These are phyloP conservation scores for Hofmannophila pseudospretella DNA, from an alignment of 2,888 invertebrate species.

Conservation along the genomic window DNA sequence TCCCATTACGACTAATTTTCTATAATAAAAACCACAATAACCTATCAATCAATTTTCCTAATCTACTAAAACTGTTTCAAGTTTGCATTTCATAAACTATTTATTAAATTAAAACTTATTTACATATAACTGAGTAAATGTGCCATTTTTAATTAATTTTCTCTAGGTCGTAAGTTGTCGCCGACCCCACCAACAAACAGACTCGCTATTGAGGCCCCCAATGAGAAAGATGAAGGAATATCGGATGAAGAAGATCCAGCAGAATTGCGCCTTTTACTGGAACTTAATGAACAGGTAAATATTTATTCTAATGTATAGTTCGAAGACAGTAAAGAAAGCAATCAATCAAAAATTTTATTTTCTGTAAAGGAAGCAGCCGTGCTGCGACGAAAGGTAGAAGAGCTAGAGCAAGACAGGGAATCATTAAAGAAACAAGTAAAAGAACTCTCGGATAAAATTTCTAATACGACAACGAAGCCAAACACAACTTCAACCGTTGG, in stretches of 20 bases:
- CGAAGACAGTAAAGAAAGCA: not conserved
- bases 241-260: constrained; percentile 89
- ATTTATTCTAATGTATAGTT: too few species aligned
- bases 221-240: constrained; percentile 85
- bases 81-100: too few species aligned
- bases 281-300: constrained; percentile 88
- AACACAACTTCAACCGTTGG: constrained; percentile 44
- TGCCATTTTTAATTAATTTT: not conserved
- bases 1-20: constrained; percentile 9
- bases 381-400: constrained; percentile 89
- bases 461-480: constrained; percentile 56
- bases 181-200: constrained; percentile 81
- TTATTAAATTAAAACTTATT: too few species aligned
- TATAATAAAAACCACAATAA: constrained; percentile 9
- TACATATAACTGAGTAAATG: too few species aligned
- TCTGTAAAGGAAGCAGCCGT: constrained; percentile 85
- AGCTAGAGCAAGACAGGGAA: constrained; percentile 88
- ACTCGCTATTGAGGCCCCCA: constrained; percentile 79
- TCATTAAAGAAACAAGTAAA: constrained; percentile 85
- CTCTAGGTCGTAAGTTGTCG: constrained; percentile 82
- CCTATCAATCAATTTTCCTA: too few species aligned
- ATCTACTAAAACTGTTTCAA: too few species aligned
- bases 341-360: not conserved
- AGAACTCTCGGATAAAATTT: constrained; percentile 85
- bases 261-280: constrained; percentile 89